Evolutionary conservation across 2,113 vertebrate genomes (phyloP).

Genomic region (Myotis yumanensis): DNA sequence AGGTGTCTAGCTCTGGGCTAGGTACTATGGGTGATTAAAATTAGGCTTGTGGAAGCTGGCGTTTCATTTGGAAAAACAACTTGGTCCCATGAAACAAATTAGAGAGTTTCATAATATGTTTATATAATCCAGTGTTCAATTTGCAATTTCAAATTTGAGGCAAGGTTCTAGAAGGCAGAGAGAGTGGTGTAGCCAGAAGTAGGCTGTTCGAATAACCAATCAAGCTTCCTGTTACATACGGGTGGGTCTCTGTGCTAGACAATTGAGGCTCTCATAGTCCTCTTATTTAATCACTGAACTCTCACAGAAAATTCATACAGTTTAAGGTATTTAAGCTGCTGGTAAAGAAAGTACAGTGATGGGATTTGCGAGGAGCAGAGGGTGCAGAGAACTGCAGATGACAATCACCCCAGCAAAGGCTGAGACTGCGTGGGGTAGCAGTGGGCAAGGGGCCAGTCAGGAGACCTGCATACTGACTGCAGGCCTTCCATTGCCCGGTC

Average conservation of each 20-base stretch:
- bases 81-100: constrained; percentile 62
- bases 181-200: not conserved
- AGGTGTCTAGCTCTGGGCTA: not conserved
- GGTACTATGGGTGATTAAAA: not conserved
- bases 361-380: not conserved
- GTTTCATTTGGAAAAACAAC: constrained; percentile 65
- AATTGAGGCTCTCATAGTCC: not conserved
- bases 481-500: not conserved
- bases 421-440: too few species aligned
- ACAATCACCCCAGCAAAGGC: not conserved
- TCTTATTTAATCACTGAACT: constrained; percentile 31
- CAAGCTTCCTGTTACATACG: not conserved
- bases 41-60: constrained; percentile 27
- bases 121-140: constrained; percentile 60
- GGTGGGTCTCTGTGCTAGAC: not conserved
- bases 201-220: not conserved
- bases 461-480: not conserved
- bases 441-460: not conserved
- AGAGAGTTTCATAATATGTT: constrained; percentile 62
- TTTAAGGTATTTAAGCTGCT: not conserved
- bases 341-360: not conserved
- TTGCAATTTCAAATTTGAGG: constrained; percentile 22
- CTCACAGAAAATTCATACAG: not conserved
- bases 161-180: constrained; percentile 50
- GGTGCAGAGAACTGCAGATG: not conserved